Conservation (phyloP, 2,888 invertebrate species). For the Netelia virgata region DNA sequence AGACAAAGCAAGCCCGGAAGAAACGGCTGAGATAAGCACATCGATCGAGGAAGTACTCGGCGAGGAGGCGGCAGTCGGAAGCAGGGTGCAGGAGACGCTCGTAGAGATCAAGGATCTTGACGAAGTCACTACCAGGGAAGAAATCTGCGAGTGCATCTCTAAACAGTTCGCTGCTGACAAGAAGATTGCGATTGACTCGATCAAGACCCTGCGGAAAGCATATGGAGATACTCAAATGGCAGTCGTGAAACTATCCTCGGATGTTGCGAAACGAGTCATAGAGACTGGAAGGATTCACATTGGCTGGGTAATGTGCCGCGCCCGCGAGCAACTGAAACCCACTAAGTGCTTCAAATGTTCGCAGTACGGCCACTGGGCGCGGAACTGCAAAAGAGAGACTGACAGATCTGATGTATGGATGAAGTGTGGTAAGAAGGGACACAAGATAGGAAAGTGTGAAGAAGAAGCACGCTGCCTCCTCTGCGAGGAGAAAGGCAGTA, state of each 20-base stretch:
- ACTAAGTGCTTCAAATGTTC: conserved; percentile 60
- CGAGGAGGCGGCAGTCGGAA: conserved; percentile 32
- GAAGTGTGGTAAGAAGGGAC: conserved; percentile 61
- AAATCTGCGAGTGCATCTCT: background rate
- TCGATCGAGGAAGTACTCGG: background rate
- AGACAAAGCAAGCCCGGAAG: background rate
- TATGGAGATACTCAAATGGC: conserved; percentile 20
- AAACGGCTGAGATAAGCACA: conserved; percentile 2
- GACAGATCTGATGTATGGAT: conserved; percentile 45
- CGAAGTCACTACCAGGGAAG: background rate
- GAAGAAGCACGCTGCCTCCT: conserved; percentile 44
- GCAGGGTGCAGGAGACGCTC: conserved; percentile 33
- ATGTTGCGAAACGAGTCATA: background rate
- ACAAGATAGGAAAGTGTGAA: conserved; percentile 53
- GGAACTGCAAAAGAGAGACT: conserved; percentile 46
- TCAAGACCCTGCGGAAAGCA: conserved; percentile 7
- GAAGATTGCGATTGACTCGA: background rate
- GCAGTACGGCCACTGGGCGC: conserved; percentile 51
- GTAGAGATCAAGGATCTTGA: conserved; percentile 27
- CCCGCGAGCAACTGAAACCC: conserved; percentile 36
- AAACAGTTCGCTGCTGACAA: background rate
- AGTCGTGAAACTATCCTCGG: background rate
- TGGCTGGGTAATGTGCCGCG: conserved; percentile 61
- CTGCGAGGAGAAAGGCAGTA: conserved; percentile 26
- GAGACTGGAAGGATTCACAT: conserved; percentile 35